Percentiles rank a stretch among this genome's conserved stretches.
These are phyloP conservation scores for Drepanosiphum platanoidis DNA, from an alignment of 2,888 invertebrate genomes.

Conservation along the genomic window DNA sequence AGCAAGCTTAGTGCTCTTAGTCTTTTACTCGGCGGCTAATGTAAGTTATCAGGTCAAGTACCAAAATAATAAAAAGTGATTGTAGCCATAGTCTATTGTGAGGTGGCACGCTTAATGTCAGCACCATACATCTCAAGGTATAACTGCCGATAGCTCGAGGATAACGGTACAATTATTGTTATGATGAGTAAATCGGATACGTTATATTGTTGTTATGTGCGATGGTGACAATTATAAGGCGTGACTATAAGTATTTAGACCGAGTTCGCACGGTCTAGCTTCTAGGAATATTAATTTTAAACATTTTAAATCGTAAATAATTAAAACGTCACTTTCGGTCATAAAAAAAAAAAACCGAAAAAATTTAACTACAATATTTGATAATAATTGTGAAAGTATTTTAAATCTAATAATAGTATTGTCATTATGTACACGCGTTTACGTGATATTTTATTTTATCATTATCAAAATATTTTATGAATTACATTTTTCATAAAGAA, in stretches of 20 bases:
- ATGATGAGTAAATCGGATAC: conserved; percentile 41
- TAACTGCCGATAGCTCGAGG: conserved; percentile 44
- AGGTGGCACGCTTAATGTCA: conserved; percentile 38
- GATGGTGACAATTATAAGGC: conserved; percentile 53
- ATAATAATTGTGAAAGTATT: neutral
- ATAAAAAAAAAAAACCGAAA: neutral
- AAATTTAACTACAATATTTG: too few species aligned
- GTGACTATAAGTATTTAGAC: conserved; percentile 35
- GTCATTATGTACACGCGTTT: neutral
- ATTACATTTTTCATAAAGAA: neutral
- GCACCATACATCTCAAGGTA: conserved; percentile 16
- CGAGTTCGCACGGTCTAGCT: conserved; percentile 51
- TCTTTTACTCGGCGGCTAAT: neutral
- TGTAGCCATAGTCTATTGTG: conserved; percentile 31
- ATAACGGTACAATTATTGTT: conserved; percentile 58
- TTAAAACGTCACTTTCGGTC: neutral
- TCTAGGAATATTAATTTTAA: neutral
- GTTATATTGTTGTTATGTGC: conserved; percentile 16
- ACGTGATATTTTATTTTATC: neutral
- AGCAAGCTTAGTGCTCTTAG: neutral
- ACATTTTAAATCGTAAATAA: conserved; percentile 11
- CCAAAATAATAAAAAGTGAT: conserved; percentile 11
- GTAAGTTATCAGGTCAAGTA: conserved; percentile 33
- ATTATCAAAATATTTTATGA: too few species aligned
- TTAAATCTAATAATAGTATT: too few species aligned